A percentile compares a stretch with the other conserved stretches of the same genome.
Evolutionary conservation across 2,113 vertebrate species (phyloP).

Genomic region (Chelonoidis abingdonii): DNA sequence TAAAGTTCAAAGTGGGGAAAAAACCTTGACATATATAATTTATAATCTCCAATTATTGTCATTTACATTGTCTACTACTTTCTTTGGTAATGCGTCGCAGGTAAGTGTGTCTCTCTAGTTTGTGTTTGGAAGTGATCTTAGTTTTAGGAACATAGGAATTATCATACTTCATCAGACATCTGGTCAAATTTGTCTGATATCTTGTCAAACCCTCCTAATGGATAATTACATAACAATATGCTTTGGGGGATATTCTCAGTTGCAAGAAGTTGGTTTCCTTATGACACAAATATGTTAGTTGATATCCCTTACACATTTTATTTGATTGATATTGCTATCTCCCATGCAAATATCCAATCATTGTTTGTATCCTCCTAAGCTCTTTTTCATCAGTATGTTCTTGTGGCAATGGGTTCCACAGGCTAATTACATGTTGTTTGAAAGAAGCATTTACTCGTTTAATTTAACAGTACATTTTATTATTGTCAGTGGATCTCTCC

Average conservation of each 20-base stretch:
- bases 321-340: not conserved
- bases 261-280: not conserved
- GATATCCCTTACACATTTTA: not conserved
- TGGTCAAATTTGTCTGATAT: not conserved
- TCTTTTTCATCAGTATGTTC: not conserved
- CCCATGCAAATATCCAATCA: not conserved
- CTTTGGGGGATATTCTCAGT: not conserved
- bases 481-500: not conserved
- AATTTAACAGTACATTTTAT: not conserved
- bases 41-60: not conserved
- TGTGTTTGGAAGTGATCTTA: not conserved
- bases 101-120: not conserved
- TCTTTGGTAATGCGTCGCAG: not conserved
- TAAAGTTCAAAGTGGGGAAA: too few relatives aligned
- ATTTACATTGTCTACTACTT: not conserved
- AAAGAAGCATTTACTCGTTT: not conserved
- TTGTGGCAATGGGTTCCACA: not conserved
- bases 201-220: not conserved
- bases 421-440: not conserved
- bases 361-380: too few relatives aligned
- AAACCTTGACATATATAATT: too few relatives aligned
- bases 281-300: not conserved
- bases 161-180: not conserved
- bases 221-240: not conserved
- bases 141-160: not conserved